Conservation (phyloP, 2,113 vertebrate species). For the Sapajus apella region DNA sequence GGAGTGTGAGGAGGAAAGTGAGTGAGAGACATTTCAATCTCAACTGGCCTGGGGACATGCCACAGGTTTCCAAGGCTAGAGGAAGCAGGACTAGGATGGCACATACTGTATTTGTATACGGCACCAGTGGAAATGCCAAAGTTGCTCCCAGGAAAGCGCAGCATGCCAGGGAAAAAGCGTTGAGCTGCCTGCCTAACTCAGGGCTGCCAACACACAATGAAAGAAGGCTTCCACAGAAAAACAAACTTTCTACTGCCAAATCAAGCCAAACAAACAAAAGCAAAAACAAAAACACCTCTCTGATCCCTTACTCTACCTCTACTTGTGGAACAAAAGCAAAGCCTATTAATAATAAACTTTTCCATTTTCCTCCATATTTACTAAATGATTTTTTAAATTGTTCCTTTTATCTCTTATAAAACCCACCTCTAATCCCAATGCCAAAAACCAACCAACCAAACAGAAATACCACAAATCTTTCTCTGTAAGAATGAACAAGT, state of each 20-base stretch:
- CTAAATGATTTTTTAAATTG: neutral
- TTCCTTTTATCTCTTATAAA: neutral
- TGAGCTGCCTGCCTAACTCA: no score
- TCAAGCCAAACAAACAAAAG: neutral
- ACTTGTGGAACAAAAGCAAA: neutral
- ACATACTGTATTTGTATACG: neutral
- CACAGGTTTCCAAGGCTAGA: neutral
- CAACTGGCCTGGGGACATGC: no score
- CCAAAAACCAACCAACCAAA: neutral
- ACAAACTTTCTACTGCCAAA: neutral
- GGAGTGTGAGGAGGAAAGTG: neutral
- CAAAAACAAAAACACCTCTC: neutral
- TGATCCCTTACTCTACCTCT: neutral
- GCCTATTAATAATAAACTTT: neutral
- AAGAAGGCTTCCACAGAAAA: neutral
- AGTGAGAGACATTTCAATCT: neutral
- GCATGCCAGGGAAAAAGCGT: neutral
- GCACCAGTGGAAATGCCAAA: neutral
- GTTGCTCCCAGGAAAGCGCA: neutral
- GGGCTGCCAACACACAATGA: neutral
- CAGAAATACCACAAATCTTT: neutral
- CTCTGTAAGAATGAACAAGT: neutral
- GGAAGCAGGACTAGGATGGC: neutral
- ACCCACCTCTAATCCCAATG: neutral
- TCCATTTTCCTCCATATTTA: neutral